Evolutionary conservation across 2,113 vertebrate genomes (phyloP).

Genomic region (Malurus cyaneus): DNA sequence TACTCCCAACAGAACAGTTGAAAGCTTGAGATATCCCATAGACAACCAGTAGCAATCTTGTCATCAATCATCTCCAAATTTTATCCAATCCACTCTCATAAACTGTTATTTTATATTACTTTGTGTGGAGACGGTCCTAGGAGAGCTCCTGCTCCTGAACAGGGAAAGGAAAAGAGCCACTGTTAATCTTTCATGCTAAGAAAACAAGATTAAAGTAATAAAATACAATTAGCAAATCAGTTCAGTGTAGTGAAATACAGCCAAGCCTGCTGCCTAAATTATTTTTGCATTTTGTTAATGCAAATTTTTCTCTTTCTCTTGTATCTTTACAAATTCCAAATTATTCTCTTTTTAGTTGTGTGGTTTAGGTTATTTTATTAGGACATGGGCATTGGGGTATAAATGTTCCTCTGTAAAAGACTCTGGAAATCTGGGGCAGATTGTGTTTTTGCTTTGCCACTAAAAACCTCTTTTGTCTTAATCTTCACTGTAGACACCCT

Average conservation of each 20-base stretch:
- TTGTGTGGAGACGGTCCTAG: slow-evolving; percentile 46
- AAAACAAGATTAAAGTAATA: slow-evolving; percentile 53
- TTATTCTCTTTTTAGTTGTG: not conserved
- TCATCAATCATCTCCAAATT: slow-evolving; percentile 64
- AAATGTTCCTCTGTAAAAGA: not conserved
- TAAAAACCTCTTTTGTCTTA: not conserved
- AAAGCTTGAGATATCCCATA: slow-evolving; percentile 41
- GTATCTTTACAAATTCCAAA: not conserved
- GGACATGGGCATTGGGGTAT: not conserved
- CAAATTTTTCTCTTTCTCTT: not conserved
- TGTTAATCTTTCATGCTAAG: slow-evolving; percentile 48
- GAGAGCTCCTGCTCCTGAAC: slow-evolving; percentile 48
- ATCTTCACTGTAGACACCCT: not conserved
- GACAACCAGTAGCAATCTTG: slow-evolving; percentile 52
- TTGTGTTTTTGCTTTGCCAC: not conserved
- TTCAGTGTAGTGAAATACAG: slow-evolving; percentile 33
- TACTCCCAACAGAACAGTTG: slow-evolving; percentile 53
- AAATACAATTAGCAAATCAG: slow-evolving; percentile 62
- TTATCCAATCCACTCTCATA: slow-evolving; percentile 51
- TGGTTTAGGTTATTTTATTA: not conserved
- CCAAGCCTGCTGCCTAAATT: not conserved
- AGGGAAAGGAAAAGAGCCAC: not conserved
- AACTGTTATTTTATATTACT: slow-evolving; percentile 61
- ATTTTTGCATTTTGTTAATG: not conserved
- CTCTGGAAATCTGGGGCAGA: not conserved